Evolutionary conservation across 2,888 invertebrate species (phyloP).

Genomic region (Heliothis peltigera): DNA sequence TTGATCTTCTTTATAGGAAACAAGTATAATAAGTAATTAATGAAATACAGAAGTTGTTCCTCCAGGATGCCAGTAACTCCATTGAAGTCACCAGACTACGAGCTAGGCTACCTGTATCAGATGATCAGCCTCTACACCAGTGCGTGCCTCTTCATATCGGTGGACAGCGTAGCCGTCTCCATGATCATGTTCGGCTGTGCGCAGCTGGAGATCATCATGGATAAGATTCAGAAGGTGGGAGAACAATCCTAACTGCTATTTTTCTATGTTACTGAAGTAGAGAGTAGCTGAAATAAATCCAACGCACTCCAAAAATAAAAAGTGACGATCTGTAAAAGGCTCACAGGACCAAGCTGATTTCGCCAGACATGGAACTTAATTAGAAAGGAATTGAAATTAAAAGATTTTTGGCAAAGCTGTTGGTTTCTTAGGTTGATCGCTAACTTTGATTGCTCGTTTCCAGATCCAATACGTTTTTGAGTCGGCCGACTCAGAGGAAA

Average conservation of each 20-base stretch:
- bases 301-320: too few species aligned
- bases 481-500: slow-evolving; percentile 52
- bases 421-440: neutral
- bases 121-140: slow-evolving; percentile 78
- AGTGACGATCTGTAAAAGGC: too few species aligned
- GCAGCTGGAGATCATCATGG: slow-evolving; percentile 81
- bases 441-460: slow-evolving; percentile 20
- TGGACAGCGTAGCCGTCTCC: slow-evolving; percentile 80
- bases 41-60: neutral
- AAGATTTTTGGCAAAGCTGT: neutral
- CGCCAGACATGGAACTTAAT: too few species aligned
- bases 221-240: slow-evolving; percentile 77
- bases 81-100: slow-evolving; percentile 74
- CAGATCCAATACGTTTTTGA: slow-evolving; percentile 72
- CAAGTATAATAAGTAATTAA: too few species aligned
- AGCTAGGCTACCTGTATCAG: slow-evolving; percentile 81
- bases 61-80: slow-evolving; percentile 83
- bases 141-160: slow-evolving; percentile 78
- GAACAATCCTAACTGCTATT: neutral
- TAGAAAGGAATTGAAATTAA: too few species aligned
- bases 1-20: too few species aligned
- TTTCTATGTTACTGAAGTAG: neutral
- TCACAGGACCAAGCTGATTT: too few species aligned
- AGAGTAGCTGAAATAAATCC: too few species aligned
- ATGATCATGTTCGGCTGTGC: slow-evolving; percentile 85